Conservation (phyloP, 2,113 vertebrate genomes). For the Donacobius atricapilla region DNA sequence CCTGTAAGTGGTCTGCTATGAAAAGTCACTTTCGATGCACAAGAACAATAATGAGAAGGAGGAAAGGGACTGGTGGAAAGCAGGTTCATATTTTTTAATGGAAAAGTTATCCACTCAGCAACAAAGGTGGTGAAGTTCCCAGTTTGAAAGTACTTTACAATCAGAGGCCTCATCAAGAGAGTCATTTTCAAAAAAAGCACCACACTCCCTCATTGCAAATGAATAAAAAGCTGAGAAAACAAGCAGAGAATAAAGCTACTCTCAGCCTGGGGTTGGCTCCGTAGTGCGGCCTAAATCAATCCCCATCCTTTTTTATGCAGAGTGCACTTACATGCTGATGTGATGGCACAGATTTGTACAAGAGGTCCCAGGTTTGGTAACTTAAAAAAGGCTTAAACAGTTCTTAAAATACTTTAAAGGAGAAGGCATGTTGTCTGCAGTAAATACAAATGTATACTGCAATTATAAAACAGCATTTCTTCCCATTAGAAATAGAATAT, state of each 20-base stretch:
- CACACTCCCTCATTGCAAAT: slow-evolving; percentile 68
- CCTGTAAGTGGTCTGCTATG: background rate
- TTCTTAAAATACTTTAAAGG: slow-evolving; percentile 56
- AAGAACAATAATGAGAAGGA: slow-evolving; percentile 14
- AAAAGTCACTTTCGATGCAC: background rate
- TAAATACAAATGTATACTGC: background rate
- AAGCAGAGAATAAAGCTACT: slow-evolving; percentile 72
- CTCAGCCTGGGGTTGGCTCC: slow-evolving; percentile 67
- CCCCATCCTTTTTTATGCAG: slow-evolving; percentile 69
- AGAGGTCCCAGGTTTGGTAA: slow-evolving; percentile 71
- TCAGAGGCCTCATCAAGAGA: slow-evolving; percentile 73
- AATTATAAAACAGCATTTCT: slow-evolving; percentile 26
- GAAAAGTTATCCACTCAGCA: slow-evolving; percentile 71
- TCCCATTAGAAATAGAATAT: background rate
- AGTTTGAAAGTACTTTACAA: slow-evolving; percentile 76
- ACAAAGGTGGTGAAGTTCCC: slow-evolving; percentile 69
- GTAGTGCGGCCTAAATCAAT: slow-evolving; percentile 66
- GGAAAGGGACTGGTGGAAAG: slow-evolving; percentile 36
- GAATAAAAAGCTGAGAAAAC: slow-evolving; percentile 74
- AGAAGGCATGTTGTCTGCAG: slow-evolving; percentile 14
- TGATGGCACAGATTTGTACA: slow-evolving; percentile 69
- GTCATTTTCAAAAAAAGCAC: slow-evolving; percentile 73
- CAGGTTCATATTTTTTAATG: slow-evolving; percentile 62
- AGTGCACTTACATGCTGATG: slow-evolving; percentile 73
- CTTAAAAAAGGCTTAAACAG: slow-evolving; percentile 57